phyloP scores from a whole-genome alignment of 2,113 vertebrate species.

The Porphyrio hochstetteri region DNA sequence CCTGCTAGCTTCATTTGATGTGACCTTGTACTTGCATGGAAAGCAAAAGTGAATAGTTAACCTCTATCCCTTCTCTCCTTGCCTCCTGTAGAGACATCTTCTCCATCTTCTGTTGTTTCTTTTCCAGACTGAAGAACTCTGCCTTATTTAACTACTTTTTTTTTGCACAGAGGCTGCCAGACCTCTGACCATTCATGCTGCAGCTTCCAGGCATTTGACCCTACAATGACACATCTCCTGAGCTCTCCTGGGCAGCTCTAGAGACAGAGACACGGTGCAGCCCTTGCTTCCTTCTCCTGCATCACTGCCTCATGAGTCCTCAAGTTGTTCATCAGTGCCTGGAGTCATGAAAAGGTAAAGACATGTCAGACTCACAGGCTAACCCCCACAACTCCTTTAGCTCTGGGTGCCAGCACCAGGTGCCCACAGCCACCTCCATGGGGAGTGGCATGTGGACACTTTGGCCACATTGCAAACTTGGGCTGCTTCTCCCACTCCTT shows the following conservation, averaged over 20 bases:
- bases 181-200: neutral
- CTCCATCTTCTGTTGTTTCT: neutral
- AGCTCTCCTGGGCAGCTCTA: neutral
- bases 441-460: neutral
- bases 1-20: conserved; percentile 8
- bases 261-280: neutral
- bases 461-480: fast-evolving
- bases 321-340: neutral
- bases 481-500: neutral
- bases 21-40: conserved; percentile 22
- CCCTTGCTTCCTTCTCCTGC: neutral
- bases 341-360: neutral
- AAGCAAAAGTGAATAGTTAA: conserved; percentile 19
- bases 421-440: neutral
- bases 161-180: neutral
- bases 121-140: neutral
- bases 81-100: neutral
- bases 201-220: neutral
- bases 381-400: neutral
- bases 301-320: neutral
- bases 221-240: neutral
- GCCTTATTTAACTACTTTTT: neutral
- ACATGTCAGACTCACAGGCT: neutral
- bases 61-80: neutral
- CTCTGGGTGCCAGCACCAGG: neutral